Evolutionary conservation across 2,797 vertebrate genomes (phyloP).

Genomic region (Rachycentron canadum): DNA sequence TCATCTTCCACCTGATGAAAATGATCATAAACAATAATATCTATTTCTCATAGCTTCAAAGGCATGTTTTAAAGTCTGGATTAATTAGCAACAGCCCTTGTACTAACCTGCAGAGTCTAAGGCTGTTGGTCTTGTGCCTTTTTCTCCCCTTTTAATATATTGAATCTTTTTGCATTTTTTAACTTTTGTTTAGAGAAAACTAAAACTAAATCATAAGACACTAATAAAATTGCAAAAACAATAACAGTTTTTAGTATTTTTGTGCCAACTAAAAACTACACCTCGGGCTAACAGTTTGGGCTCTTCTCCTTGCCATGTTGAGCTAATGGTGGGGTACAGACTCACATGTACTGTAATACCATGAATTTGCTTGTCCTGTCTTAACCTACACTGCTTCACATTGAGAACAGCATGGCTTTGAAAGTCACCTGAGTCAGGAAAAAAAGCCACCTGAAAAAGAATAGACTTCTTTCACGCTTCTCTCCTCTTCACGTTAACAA

Average conservation of each 20-base stretch:
- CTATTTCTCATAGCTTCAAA: neutral
- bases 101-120: neutral
- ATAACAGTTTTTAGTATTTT: neutral
- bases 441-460: constrained; percentile 32
- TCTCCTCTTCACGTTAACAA: constrained; percentile 23
- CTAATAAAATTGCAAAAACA: neutral
- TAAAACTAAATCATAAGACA: neutral
- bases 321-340: neutral
- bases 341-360: neutral
- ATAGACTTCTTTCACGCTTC: constrained; percentile 8
- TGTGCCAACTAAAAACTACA: neutral
- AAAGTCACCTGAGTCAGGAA: constrained; percentile 2
- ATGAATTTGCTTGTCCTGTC: neutral
- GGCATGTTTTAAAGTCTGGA: neutral
- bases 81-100: constrained; percentile 1
- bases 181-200: too few relatives aligned
- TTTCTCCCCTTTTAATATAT: neutral
- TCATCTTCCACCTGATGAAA: constrained; percentile 11
- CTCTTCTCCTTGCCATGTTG: neutral
- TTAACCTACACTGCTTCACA: neutral
- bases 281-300: neutral
- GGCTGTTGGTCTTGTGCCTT: neutral
- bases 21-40: constrained; percentile 2
- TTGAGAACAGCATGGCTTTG: neutral
- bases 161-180: neutral